phyloP scores from a whole-genome alignment of 2,113 vertebrate genomes.

The Gambusia affinis region DNA sequence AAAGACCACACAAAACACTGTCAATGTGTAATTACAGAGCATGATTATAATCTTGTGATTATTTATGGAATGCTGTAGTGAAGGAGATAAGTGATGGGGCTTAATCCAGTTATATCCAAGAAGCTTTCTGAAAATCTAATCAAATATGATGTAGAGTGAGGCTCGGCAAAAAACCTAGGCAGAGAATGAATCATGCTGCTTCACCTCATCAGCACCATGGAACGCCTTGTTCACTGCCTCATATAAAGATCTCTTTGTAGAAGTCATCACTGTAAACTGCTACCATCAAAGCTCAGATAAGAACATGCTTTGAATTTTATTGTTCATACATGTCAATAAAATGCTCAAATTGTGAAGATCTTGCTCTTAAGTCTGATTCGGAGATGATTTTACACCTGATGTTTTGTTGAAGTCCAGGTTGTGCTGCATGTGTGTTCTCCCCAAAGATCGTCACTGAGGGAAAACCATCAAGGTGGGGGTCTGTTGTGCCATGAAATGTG shows the following conservation, averaged over 20 bases:
- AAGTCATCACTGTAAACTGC: constrained; percentile 9
- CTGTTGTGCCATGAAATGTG: constrained; percentile 27
- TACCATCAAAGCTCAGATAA: neutral
- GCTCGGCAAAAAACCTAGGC: constrained; percentile 1
- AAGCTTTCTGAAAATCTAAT: constrained; percentile 25
- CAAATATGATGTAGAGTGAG: neutral
- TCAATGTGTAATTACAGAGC: constrained; percentile 46
- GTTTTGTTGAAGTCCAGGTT: constrained; percentile 7
- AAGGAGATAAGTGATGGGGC: constrained; percentile 35
- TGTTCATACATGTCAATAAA: no score
- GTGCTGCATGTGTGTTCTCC: constrained; percentile 10
- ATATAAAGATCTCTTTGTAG: neutral
- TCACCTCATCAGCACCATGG: neutral
- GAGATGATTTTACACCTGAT: neutral
- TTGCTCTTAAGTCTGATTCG: neutral
- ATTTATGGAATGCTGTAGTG: constrained; percentile 33
- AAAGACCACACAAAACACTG: constrained; percentile 19
- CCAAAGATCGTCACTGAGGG: constrained; percentile 24
- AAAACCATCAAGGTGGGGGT: constrained; percentile 19
- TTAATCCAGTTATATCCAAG: constrained; percentile 22
- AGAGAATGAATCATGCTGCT: neutral
- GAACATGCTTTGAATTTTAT: neutral
- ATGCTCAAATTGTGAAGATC: no score
- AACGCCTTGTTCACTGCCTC: neutral
- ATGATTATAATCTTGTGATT: constrained; percentile 47